Evolutionary conservation across 2,797 vertebrate genomes (phyloP).

Genomic region (Rhyacichthys aspro): DNA sequence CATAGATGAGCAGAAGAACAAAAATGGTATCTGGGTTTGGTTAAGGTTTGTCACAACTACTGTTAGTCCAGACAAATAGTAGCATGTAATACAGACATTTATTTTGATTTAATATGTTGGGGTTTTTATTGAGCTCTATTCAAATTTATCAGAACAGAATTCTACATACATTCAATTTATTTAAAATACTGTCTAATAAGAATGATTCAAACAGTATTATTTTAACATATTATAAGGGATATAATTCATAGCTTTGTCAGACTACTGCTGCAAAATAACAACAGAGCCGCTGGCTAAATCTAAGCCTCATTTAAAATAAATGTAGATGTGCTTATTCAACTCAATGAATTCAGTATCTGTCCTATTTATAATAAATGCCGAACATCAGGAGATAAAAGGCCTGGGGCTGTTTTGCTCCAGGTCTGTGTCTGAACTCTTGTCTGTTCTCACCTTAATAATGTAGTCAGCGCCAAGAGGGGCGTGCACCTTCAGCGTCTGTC

Average conservation of each 20-base stretch:
- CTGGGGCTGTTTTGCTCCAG: neutral
- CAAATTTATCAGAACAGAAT: too few relatives aligned
- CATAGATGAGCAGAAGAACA: too few relatives aligned
- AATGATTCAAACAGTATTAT: too few relatives aligned
- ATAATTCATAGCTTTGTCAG: neutral
- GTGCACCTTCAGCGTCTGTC: slow-evolving; percentile 84
- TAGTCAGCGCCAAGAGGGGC: slow-evolving; percentile 89
- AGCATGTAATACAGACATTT: neutral
- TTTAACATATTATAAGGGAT: neutral
- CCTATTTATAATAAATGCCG: slow-evolving; percentile 16
- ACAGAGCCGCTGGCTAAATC: neutral
- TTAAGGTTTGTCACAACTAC: too few relatives aligned
- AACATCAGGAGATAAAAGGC: neutral
- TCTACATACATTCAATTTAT: too few relatives aligned
- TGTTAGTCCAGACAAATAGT: too few relatives aligned
- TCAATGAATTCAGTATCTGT: neutral
- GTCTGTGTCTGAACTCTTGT: neutral
- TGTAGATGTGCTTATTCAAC: slow-evolving; percentile 11
- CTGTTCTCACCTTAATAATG: slow-evolving; percentile 86
- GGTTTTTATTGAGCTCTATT: too few relatives aligned
- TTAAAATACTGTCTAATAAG: too few relatives aligned
- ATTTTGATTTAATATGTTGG: too few relatives aligned
- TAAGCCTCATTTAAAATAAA: slow-evolving; percentile 1
- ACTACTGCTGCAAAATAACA: neutral
- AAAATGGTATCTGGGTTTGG: too few relatives aligned